Evolutionary conservation across 1,140 invertebrate genomes (phyloP).

Genomic region (Pectinophora gossypiella): DNA sequence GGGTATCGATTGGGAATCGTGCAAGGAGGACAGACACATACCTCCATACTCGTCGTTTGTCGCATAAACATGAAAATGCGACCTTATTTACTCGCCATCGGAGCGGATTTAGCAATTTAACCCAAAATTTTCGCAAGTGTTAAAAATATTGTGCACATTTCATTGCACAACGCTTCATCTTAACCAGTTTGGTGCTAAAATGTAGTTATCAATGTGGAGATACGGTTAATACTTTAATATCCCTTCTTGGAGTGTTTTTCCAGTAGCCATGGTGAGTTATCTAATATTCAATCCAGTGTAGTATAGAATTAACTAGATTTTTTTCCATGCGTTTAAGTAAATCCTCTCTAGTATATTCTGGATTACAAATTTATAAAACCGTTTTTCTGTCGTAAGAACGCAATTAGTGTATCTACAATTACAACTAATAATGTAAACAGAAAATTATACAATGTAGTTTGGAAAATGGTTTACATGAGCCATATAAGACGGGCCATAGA

Average conservation of each 20-base stretch:
- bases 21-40: slow-evolving; percentile 46
- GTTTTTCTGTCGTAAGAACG: too few relatives aligned
- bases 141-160: not conserved
- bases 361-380: too few relatives aligned
- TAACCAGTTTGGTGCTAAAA: slow-evolving; percentile 7
- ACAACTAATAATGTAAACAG: too few relatives aligned
- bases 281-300: too few relatives aligned
- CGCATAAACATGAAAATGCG: slow-evolving; percentile 60
- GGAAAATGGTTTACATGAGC: too few relatives aligned
- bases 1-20: slow-evolving; percentile 53
- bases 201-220: slow-evolving; percentile 16
- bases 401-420: too few relatives aligned
- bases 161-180: not conserved
- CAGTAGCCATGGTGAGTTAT: slow-evolving; percentile 17
- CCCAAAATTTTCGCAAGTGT: not conserved
- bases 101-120: slow-evolving; percentile 17
- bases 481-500: too few relatives aligned
- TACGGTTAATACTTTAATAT: not conserved
- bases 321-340: too few relatives aligned
- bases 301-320: too few relatives aligned
- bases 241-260: not conserved
- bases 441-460: too few relatives aligned
- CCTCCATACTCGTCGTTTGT: slow-evolving; percentile 43
- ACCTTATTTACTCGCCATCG: slow-evolving; percentile 37
- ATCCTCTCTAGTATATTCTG: too few relatives aligned